A percentile compares a stretch with the other conserved stretches of the same genome.
Conservation (phyloP, 2,888 invertebrate genomes). For the Cephus nigrinus region DNA sequence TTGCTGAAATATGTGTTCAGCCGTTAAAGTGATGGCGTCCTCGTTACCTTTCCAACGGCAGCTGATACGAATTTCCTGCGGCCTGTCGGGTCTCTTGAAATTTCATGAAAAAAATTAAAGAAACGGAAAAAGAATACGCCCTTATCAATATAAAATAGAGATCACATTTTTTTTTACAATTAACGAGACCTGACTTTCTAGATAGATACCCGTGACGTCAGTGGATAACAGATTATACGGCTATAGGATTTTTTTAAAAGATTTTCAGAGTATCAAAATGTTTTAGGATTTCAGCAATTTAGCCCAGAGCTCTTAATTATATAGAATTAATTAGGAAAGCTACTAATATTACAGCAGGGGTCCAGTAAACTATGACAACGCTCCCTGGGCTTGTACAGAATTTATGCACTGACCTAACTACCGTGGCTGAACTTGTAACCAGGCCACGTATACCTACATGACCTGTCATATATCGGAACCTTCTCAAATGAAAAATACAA, state of each 20-base stretch:
- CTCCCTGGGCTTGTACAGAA: constrained; percentile 48
- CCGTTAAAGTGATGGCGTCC: constrained; percentile 43
- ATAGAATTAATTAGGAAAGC: constrained; percentile 41
- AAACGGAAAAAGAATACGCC: neutral
- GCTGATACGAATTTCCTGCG: constrained; percentile 3
- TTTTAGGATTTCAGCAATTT: neutral
- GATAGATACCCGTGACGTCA: neutral
- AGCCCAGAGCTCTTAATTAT: constrained; percentile 25
- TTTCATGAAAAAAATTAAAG: neutral
- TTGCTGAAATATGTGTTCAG: constrained; percentile 44
- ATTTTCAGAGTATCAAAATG: neutral
- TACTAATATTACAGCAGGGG: constrained; percentile 47
- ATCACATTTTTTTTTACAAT: neutral
- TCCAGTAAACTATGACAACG: constrained; percentile 44
- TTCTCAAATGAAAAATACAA: neutral
- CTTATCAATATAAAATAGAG: neutral
- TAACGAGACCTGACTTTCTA: neutral
- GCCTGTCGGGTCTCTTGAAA: neutral
- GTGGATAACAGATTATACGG: neutral
- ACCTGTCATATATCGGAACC: neutral
- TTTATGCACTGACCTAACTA: constrained; percentile 35
- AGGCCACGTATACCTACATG: neutral
- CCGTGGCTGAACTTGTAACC: neutral
- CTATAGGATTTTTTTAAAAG: neutral
- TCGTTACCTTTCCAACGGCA: constrained; percentile 12